Base-by-base conservation (phyloP, 2,797 vertebrate species). In the Oryzias sinensis region DNA sequence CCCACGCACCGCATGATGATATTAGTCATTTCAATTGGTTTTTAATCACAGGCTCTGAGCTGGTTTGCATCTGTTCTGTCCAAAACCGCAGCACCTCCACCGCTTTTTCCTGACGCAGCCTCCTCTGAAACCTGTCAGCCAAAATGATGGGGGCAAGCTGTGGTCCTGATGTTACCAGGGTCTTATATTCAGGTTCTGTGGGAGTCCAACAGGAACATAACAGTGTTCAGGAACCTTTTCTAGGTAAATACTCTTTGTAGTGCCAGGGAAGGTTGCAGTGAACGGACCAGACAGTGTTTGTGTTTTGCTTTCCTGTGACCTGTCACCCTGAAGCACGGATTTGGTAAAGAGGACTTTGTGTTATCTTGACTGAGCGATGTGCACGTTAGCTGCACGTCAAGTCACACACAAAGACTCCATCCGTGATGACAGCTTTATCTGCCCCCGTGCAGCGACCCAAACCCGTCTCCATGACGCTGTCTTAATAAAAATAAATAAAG, bases 11-110 rank as follows among this genome's bases (percentile, higher is more conserved):
- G 33, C 48, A 24, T 50, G 54, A 57, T 43, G 63, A 55, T 66
- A 76, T 81, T 67, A 64, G 58, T 61, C 72, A 72, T 84, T 76
- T 45, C 65, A 72, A 84, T 70, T 55, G 44, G 49, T 68, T 56
- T 64, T 82, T 84, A 85, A 81, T 84, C 68, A 74, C 49, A 77
- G 56, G 41, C 56, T 69, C 18, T 54, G 52, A 18, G 50, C 29
- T 33, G 47, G 50, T 61, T 72, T 69, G 43, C 59, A 56, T 73
- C 50, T 56, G 6, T 47, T 60, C 42, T 60, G 46, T 68, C 70
- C 72, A 81, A 37, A 68, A 69, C 76, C 67, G 56, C 75, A 65
- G 43, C 57, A 63, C 43, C 56, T 58, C 69, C 24, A 24, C 63
- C 64, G 42, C 22, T 43, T 72, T 72, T 41, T 53, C 46, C 68